These are phyloP conservation scores for Micrastur ruficollis DNA, from an alignment of 2,797 vertebrate species.

Conservation along the genomic window DNA sequence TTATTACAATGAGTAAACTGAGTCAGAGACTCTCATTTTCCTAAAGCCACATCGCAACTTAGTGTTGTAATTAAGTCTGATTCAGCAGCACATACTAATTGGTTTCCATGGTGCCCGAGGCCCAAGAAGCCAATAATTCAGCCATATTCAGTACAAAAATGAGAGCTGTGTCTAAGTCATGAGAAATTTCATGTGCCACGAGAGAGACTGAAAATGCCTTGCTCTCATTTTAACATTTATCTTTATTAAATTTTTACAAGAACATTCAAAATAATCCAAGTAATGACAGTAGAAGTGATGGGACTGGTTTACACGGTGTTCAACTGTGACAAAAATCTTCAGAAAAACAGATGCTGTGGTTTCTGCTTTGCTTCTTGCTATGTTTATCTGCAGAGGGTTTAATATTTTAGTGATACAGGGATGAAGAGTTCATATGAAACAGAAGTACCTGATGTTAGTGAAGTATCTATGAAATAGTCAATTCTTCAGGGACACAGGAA, in stretches of 20 bases:
- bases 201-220: background rate
- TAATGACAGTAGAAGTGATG: background rate
- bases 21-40: constrained; percentile 6
- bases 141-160: background rate
- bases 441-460: background rate
- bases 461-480: background rate
- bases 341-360: background rate
- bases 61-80: background rate
- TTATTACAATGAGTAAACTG: constrained; percentile 43
- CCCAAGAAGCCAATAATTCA: constrained; percentile 30
- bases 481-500: background rate
- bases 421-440: background rate
- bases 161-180: background rate
- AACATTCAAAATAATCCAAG: background rate
- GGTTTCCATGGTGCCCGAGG: constrained; percentile 15
- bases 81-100: background rate
- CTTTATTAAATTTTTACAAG: constrained; percentile 52
- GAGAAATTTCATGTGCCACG: background rate
- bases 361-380: background rate
- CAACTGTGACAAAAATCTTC: background rate
- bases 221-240: background rate
- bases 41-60: background rate
- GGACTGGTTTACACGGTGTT: background rate
- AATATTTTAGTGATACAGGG: background rate
- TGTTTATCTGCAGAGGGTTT: background rate